Percentiles rank a stretch among this genome's conserved stretches.
Conservation (phyloP, 2,888 invertebrate species). For the Drepanosiphum platanoidis region DNA sequence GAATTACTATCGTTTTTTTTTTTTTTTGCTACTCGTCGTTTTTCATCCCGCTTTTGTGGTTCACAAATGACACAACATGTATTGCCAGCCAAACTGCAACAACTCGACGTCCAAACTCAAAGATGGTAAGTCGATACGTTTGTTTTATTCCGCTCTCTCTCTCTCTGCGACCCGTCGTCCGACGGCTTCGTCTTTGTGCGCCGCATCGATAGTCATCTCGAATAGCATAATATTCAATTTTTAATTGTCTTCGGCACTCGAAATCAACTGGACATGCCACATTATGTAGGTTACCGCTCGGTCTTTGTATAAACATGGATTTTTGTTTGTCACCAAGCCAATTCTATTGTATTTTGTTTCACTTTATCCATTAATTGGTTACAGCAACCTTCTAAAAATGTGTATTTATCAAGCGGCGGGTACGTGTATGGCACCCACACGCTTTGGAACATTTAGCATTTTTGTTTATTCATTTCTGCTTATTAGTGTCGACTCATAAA, state of each 20-base stretch:
- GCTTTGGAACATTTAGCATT: no score
- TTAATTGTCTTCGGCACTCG: not conserved
- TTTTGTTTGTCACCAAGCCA: not conserved
- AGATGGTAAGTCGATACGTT: constrained; percentile 65
- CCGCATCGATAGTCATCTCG: no score
- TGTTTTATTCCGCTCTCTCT: not conserved
- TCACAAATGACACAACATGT: constrained; percentile 64
- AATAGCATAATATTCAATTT: not conserved
- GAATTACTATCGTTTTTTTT: not conserved
- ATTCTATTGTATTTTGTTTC: not conserved
- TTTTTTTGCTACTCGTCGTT: not conserved
- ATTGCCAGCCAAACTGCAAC: constrained; percentile 66
- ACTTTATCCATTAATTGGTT: not conserved
- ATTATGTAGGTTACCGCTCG: constrained; percentile 22
- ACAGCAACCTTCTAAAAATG: not conserved
- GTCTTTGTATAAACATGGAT: not conserved
- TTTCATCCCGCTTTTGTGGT: not conserved
- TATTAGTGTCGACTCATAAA: no score
- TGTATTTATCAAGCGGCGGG: not conserved
- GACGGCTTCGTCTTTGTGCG: not conserved
- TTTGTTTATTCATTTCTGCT: no score
- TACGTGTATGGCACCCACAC: no score
- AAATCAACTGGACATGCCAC: not conserved
- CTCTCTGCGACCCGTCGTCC: no score
- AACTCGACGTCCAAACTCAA: constrained; percentile 66